Evolutionary conservation across 1,140 invertebrate species (phyloP), one percentile per base, ranked within the genome.

Genomic region (Zaprionus camerounensis): DNA sequence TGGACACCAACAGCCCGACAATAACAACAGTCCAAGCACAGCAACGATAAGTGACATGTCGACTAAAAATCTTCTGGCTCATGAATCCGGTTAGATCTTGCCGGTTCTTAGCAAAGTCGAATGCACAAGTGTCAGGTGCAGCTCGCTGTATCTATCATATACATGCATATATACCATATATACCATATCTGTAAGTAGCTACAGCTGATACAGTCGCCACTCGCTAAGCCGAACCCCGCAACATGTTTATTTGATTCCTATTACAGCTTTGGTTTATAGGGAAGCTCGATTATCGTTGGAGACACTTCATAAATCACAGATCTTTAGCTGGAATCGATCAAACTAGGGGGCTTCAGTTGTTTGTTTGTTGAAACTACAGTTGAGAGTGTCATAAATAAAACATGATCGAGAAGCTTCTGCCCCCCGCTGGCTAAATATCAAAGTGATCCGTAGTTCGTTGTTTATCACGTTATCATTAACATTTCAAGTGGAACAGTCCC

Each of bases 11-110:
- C 46, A 63, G 20, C 46, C 20, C 46, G 26, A 51, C 28, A 63
- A 34, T 17, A 63, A n/a, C 20, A 64, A 53, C 17, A 34, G 2
- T 11, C 9, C 31, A 34, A 34, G 31, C 31, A 34, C 31, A 34
- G 31, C 9, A 24, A 51, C 61, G 31, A 3, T 17, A 20, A 41
- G 22, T 38, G 49, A 55, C 62, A 53, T 53, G 62, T 65, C 63
- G 36, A 26, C 38, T 53, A 17, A 22, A 53, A 13, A 11, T 65
- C 63, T 67, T 66, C 53, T 31, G 55, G 65, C 38, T 34, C 41
- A 34, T 58, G 65, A 67, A 67, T 67, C 65, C 65, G 65, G 65
- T 67, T 67, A 67, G 65, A 67, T 67, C 65, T 58, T 58, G 41
- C 26, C 4, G 20, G 22, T 28, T 65, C 26, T 67, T 36, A 46